Evolutionary conservation across 2,797 vertebrate genomes (phyloP).

Genomic region (Lepilemur ruficaudatus): DNA sequence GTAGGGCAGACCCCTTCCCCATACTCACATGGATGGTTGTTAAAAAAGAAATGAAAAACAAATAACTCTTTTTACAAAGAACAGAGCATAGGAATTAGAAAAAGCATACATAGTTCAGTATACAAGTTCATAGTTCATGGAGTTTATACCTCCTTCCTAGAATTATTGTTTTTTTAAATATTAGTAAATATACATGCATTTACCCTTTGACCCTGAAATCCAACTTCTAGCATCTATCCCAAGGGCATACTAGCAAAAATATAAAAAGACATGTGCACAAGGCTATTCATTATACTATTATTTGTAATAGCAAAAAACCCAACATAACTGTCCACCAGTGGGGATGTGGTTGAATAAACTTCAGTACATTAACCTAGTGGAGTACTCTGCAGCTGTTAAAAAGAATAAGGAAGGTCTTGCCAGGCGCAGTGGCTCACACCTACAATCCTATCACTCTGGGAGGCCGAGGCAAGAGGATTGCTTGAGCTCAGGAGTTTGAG

Average conservation of each 20-base stretch:
- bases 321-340: background rate
- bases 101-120: background rate
- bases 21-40: background rate
- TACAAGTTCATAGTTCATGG: background rate
- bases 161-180: background rate
- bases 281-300: background rate
- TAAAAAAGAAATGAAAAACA: background rate
- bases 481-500: too few species aligned
- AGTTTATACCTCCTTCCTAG: background rate
- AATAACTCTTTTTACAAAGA: background rate
- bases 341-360: background rate
- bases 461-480: too few species aligned
- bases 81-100: background rate
- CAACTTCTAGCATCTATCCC: background rate
- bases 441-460: too few species aligned
- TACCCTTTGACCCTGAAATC: conserved; percentile 1
- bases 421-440: too few species aligned
- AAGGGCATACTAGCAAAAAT: background rate
- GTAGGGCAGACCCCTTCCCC: background rate
- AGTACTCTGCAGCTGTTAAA: background rate
- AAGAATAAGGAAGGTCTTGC: background rate
- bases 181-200: background rate
- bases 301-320: background rate
- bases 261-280: background rate
- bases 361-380: background rate